phyloP scores from a whole-genome alignment of 2,888 invertebrate species.

The Amphipyra tragopoginis region DNA sequence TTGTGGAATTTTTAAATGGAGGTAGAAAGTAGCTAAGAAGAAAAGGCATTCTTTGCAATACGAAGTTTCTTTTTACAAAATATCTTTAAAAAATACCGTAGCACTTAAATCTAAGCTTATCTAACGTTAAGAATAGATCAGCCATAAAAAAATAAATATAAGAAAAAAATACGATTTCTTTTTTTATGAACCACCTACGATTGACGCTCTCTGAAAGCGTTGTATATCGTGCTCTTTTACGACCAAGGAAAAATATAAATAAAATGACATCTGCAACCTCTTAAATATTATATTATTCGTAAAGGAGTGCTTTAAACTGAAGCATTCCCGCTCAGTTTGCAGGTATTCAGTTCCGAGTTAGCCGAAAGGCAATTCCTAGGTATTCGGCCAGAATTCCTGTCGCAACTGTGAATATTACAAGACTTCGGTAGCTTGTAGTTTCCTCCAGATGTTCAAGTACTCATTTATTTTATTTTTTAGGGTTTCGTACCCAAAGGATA shows the following conservation, averaged over 20 bases:
- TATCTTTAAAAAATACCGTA: constrained; percentile 18
- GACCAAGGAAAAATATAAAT: neutral
- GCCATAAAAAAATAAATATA: no score
- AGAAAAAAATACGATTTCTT: no score
- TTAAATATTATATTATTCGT: constrained; percentile 16
- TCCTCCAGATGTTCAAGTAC: neutral
- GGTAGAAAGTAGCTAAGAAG: constrained; percentile 22
- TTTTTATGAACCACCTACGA: no score
- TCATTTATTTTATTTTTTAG: no score
- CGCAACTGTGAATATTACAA: constrained; percentile 26
- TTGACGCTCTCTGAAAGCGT: no score
- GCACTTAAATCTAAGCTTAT: no score
- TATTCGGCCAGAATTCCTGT: constrained; percentile 33
- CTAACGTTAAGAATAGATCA: no score
- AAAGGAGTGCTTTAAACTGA: constrained; percentile 34
- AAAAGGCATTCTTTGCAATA: constrained; percentile 27
- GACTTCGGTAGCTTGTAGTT: neutral
- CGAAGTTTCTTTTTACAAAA: constrained; percentile 24
- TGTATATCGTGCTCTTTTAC: no score
- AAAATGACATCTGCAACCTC: constrained; percentile 13
- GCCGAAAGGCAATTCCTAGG: constrained; percentile 37
- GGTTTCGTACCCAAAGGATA: no score
- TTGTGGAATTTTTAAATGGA: constrained; percentile 45
- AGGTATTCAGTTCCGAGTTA: constrained; percentile 27
- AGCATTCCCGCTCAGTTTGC: constrained; percentile 22